Base-by-base conservation (phyloP, 2,797 vertebrate genomes). In the Hyperoplus immaculatus region DNA sequence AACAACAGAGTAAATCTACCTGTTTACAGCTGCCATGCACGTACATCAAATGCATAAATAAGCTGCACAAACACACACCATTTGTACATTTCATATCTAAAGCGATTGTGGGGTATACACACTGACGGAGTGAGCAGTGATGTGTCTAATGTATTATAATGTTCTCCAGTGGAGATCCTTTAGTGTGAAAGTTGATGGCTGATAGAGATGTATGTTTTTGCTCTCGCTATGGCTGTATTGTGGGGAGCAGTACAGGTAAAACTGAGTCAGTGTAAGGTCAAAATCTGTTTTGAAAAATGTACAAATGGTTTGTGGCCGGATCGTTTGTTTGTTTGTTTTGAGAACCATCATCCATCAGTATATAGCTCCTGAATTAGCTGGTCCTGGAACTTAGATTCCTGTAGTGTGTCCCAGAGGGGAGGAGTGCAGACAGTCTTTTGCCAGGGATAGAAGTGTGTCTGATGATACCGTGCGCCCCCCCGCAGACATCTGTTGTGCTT, bases 171-270 rank as follows among this genome's bases (percentile, higher is more conserved):
- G 38, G 38, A 39, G 55, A 65, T 58, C 72, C 72, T 77, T 76
- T 64, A 61, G 54, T 55, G 50, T 47, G 43, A 58, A 41, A 58
- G 13, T 62, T 71, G 61, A 58, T 63, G 66, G 38, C 38, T 78
- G 47, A 65, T 63, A 18, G 56, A 54, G 62, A 55, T 56, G 66
- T 50, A 55, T 56, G 66, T 50, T 55, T 69, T 65, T 42, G 38
- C 45, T 45, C 47, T 75, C 51, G 4, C 43, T 57, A 29, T 41
- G 58, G 58, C 51, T 61, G 42, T 9, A 10, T 51, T 46, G 4
- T 36, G 36, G 16, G 49, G 58, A 50, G 57, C 46, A 18, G 39
- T 58, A 6, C 9, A 41, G 51, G 16, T 14, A n/a, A 8, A 36
- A 16, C 13, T 36, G 57, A 69, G 55, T 62, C 54, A 63, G 21